These are phyloP conservation scores for Eilema sororculum DNA, from an alignment of 2,888 invertebrate genomes.

Conservation along the genomic window DNA sequence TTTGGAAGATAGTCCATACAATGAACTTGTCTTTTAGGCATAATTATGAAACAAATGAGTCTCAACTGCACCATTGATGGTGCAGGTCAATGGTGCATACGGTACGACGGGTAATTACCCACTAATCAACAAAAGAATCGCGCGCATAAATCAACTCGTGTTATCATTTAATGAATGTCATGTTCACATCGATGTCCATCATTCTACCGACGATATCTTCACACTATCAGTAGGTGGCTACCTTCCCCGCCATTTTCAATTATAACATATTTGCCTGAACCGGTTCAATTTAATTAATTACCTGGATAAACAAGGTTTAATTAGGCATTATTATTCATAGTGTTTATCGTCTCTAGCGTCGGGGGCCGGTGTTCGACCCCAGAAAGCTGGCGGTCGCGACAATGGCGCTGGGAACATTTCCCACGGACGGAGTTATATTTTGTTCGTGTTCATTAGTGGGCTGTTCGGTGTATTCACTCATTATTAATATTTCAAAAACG, in stretches of 20 bases:
- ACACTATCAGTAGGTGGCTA: neutral
- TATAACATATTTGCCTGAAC: slow-evolving; percentile 49
- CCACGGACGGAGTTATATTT: slow-evolving; percentile 68
- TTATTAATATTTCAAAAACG: slow-evolving; percentile 84
- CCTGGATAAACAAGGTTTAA: slow-evolving; percentile 78
- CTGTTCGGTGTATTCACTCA: slow-evolving; percentile 57
- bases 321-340: slow-evolving; percentile 76
- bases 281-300: slow-evolving; percentile 75
- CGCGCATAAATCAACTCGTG: neutral
- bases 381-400: slow-evolving; percentile 59
- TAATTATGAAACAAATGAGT: no score
- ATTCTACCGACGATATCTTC: neutral
- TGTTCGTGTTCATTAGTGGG: slow-evolving; percentile 76
- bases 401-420: slow-evolving; percentile 69
- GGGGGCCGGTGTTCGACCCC: slow-evolving; percentile 67
- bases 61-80: no score
- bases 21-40: neutral
- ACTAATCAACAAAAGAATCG: slow-evolving; percentile 2
- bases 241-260: slow-evolving; percentile 41
- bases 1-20: neutral
- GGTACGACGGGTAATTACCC: no score
- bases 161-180: neutral
- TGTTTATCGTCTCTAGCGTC: slow-evolving; percentile 41
- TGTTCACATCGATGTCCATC: neutral
- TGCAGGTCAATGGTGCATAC: no score